Base-by-base conservation (phyloP, 1,140 invertebrate genomes). In the Megalonaias nervosa region DNA sequence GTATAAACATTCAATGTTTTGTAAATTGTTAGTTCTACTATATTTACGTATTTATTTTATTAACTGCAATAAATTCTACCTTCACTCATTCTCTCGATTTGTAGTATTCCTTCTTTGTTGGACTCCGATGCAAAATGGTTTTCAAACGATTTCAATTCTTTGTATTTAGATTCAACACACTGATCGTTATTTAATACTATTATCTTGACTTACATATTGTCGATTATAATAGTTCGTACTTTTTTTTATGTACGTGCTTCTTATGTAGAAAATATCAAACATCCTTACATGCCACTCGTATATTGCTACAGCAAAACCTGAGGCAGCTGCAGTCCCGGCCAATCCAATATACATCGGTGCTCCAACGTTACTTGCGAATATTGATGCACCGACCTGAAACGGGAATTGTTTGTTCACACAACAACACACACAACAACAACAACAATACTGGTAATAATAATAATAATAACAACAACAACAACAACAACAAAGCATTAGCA, bases 351-450 rank as follows among this genome's bases (percentile, higher is more conserved):
- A 93, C 88, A 93, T 92, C 2, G 92, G 92, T 69, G 91, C 92
- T 15, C 93, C 93, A 61, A 93, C 92, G 80, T 93, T 93, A 72
- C 90, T 92, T 1, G 92, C 92, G 82, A 93, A 93, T 64, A 93
- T 85, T 16, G 92, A 93, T 17, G 92, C 92, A 64, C 93, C 93
- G 16, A 93, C 91, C 92, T 92, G 73, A 23, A 77, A 79, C 17
- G 59, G 13, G 31, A 67, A 57, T 0, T 17, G 3, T 12, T 31
- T 21, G n/a, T 9, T 23, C n/a, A 67, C 31, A 23, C 17, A 21
- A 23, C 31, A n/a, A 67, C 31, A 31, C 2, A 12, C 9, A 64
- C 21, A 55, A 0, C 92, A 90, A 82, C 92, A 92, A 55, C 92
- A 81, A 17, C 89, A 91, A 19, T 91, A 91, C 56, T 92, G 91